Evolutionary conservation across 1,140 invertebrate genomes (phyloP), one percentile per base, ranked within the genome.

Genomic region (Brachionus koreanus): DNA sequence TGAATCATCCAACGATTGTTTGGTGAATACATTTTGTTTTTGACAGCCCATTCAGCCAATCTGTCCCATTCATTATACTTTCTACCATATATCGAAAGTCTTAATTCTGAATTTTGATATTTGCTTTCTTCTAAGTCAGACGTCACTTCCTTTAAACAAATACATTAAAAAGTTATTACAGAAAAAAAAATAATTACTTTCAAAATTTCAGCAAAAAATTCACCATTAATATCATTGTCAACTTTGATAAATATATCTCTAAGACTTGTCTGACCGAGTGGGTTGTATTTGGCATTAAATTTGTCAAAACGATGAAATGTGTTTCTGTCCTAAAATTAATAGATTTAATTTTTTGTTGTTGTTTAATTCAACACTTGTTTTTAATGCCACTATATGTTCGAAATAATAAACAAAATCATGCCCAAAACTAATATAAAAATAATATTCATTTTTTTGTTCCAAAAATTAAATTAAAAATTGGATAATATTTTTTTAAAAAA

Each of bases 201-300:
- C 13, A 99, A 94, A 82, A 99, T 96, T 85, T 95, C 92, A 1
- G 95, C 98, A 90, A 98, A 99, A 88, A 98, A 99, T 89, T 93
- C 95, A 19, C 98, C 98, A 83, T 94, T 93, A 85, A 97, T 91
- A 87, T 94, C 94, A 89, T 99, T 99, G 86, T 99, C 97, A 0
- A 97, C 98, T 90, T 99, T 99, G 10, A 99, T 91, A 88, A 99
- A 99, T 9, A 99, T 96, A 89, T 99, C 97, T 23, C 98, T 88
- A 0, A 99, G 90, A 76, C 95, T 90, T 85, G 94, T 96, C 87
- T 99, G 96, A 1, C 98, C 98, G 85, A 99, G 96, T 0, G 97
- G 98, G 90, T 99, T 99, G 87, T 99, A 99, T 88, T 99, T 99
- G n/a, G 97, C 94, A 90, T 99, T 99, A 90, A 99, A 99, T 88